phyloP scores from a whole-genome alignment of 2,113 vertebrate species.

The Xenus cinereus region DNA sequence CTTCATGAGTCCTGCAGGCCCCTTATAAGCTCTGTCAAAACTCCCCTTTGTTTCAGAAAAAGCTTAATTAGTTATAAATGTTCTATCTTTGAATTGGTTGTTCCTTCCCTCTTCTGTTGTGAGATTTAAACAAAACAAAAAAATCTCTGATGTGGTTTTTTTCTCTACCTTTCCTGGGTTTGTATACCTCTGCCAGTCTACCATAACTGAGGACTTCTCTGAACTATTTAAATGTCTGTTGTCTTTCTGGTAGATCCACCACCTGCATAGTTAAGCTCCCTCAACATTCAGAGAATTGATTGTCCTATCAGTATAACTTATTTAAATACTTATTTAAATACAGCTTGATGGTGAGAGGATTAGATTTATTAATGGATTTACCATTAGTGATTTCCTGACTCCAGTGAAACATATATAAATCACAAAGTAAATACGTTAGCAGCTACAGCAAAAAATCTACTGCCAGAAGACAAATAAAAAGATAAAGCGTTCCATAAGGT shows the following conservation, averaged over 20 bases:
- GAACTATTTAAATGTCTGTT: background rate
- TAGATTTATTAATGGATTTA: constrained; percentile 5
- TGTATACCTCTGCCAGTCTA: background rate
- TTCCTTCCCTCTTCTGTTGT: background rate
- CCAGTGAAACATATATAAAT: background rate
- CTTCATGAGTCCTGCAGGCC: background rate
- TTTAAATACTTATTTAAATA: constrained; percentile 10
- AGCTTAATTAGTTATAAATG: background rate
- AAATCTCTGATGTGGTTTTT: background rate
- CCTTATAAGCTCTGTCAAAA: background rate
- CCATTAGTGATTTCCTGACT: background rate
- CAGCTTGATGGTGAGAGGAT: background rate
- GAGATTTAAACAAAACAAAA: background rate
- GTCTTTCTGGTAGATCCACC: background rate
- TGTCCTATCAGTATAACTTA: background rate
- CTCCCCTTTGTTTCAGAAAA: background rate
- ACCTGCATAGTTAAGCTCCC: background rate
- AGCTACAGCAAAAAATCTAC: background rate
- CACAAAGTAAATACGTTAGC: background rate
- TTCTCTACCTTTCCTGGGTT: background rate
- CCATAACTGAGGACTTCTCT: background rate
- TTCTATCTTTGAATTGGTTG: background rate
- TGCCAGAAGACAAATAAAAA: background rate
- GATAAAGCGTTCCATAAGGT: background rate
- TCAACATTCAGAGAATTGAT: background rate